Evolutionary conservation across 30 jellyfish, hydroid and myxozoan genomes (phyloP).

Genomic region (Mastigias papua): DNA sequence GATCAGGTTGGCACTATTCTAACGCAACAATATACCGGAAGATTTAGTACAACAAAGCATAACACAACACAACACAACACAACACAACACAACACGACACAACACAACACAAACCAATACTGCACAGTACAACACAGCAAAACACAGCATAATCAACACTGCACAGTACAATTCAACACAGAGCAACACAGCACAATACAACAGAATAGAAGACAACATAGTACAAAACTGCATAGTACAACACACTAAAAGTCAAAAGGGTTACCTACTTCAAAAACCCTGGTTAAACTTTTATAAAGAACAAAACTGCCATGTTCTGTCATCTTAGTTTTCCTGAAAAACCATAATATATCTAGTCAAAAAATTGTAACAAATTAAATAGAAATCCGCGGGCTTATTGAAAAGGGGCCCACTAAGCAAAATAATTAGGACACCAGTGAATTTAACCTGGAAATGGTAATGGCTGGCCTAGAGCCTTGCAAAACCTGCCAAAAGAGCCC

Average conservation of each 20-base stretch:
- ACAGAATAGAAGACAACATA: background rate
- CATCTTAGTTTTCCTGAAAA: constrained; percentile 60
- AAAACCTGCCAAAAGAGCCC: too few species aligned
- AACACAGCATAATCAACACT: background rate
- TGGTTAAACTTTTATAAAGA: constrained; percentile 57
- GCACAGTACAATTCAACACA: background rate
- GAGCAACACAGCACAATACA: background rate
- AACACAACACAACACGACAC: too few species aligned
- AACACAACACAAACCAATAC: too few species aligned
- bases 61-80: too few species aligned
- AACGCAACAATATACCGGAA: too few species aligned
- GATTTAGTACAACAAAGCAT: too few species aligned
- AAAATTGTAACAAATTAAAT: too few species aligned
- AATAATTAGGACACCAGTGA: background rate
- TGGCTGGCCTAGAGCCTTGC: too few species aligned
- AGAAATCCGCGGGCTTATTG: too few species aligned
- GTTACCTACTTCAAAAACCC: constrained; percentile 55
- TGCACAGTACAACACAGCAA: too few species aligned
- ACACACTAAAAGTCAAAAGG: background rate
- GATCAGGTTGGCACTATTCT: too few species aligned
- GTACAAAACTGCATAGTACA: background rate
- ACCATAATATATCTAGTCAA: background rate
- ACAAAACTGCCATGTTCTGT: constrained; percentile 62
- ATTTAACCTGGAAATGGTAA: too few species aligned
- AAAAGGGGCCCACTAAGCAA: background rate